phyloP scores from a whole-genome alignment of 2,113 vertebrate species.

The Eretmochelys imbricata region DNA sequence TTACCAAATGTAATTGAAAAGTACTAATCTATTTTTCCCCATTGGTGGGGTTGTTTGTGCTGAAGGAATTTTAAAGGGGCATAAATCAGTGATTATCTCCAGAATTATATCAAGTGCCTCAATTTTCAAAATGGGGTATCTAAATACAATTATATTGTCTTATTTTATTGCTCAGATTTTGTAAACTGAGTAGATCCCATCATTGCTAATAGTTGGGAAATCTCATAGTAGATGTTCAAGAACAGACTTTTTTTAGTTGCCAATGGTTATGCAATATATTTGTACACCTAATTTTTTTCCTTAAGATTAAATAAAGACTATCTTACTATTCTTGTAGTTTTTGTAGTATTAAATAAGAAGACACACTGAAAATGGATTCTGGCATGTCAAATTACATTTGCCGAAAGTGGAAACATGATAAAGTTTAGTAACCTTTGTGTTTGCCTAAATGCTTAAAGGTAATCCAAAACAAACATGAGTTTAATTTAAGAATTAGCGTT shows the following conservation, averaged over 20 bases:
- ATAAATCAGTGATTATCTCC: accelerated
- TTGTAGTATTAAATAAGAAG: background rate
- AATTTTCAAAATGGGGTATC: background rate
- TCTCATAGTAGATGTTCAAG: background rate
- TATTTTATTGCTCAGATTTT: background rate
- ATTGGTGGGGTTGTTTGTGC: background rate
- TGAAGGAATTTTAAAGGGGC: background rate
- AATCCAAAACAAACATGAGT: background rate
- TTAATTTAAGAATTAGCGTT: background rate
- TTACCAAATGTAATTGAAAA: background rate
- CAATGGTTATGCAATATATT: background rate
- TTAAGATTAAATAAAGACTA: background rate
- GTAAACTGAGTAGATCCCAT: background rate
- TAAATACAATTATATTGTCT: background rate
- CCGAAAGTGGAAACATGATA: background rate
- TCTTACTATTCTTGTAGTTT: background rate
- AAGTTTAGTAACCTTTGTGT: background rate
- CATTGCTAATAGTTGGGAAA: background rate
- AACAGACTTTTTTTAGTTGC: background rate
- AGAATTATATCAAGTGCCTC: background rate
- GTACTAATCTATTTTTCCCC: background rate
- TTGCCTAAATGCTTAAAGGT: background rate
- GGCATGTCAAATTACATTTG: background rate
- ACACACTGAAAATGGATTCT: background rate
- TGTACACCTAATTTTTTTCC: background rate